Evolutionary conservation across 1,140 invertebrate genomes (phyloP).

Genomic region (Drosophila sechellia): DNA sequence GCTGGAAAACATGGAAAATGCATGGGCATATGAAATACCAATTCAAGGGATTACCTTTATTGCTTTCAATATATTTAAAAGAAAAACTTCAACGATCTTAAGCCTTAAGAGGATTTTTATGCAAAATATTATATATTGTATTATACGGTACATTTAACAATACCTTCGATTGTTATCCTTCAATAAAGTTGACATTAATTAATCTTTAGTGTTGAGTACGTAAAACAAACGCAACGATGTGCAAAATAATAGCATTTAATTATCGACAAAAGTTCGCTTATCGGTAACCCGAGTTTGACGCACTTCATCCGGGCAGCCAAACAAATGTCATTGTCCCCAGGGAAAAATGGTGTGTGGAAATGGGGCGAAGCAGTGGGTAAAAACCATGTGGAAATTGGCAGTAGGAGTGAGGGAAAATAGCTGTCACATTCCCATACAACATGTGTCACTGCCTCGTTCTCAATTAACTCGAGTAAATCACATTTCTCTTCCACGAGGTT

Average conservation of each 20-base stretch:
- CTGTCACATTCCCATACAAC: constrained; percentile 44
- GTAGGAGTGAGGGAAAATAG: background rate
- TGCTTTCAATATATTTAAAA: too few relatives aligned
- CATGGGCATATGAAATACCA: background rate
- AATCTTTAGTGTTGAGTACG: background rate
- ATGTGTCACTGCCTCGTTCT: constrained; percentile 50
- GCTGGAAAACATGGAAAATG: background rate
- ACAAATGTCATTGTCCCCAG: constrained; percentile 50
- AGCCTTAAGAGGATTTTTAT: too few relatives aligned
- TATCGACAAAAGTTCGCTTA: constrained; percentile 51
- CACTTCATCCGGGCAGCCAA: constrained; percentile 24
- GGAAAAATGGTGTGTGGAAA: constrained; percentile 18
- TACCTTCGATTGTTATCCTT: too few relatives aligned
- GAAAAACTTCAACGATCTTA: too few relatives aligned
- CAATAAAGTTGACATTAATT: too few relatives aligned
- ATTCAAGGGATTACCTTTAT: background rate
- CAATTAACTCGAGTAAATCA: constrained; percentile 54
- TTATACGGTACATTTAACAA: background rate
- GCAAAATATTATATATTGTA: too few relatives aligned
- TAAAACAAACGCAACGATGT: constrained; percentile 29
- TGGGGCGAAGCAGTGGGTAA: background rate
- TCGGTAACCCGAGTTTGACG: constrained; percentile 40
- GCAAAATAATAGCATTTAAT: constrained; percentile 67
- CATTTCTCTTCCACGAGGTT: constrained; percentile 18
- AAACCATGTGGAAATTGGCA: constrained; percentile 7